Evolutionary conservation across 2,888 invertebrate species (phyloP), one percentile per base, ranked within the genome.

Genomic region (Metallyticus violacea): DNA sequence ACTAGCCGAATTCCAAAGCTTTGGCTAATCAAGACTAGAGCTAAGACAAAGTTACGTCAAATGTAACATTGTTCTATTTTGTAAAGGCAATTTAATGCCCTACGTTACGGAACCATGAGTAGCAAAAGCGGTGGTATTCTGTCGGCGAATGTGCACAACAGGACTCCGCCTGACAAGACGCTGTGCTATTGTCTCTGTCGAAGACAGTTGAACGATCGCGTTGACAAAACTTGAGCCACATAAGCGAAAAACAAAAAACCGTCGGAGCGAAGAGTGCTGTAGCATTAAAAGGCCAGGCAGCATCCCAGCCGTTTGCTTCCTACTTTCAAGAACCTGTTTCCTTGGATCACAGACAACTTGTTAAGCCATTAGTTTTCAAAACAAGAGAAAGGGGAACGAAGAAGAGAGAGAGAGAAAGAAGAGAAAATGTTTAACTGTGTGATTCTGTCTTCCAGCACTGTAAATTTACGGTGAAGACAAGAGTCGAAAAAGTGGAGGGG

Each of bases 271-370:
- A 29, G 79, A 62, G 40, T 22, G 15, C 40, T 15, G 40, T 22
- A 62, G 40, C 9, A 15, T 62, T 62, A 62, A 62, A 62, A 22
- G n/a, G n/a, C 25, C 7, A 26, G 79, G 15, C 1, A 2, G 26
- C 28, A 7, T 7, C 5, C 27, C 7, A 7, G 15, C 81, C 15
- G 76, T 77, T 77, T 77, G 28, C 83, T 83, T 83, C 83, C 83
- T 83, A 77, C 83, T 83, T 83, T 83, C 83, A 83, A n/a, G 77
- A 83, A 76, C 83, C 22, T 76, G 76, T 83, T 77, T 40, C n/a
- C 9, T 28, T 25, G 7, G 77, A 22, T 27, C 77, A 26, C 25
- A 25, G 29, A 26, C 40, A 5, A 26, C 81, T 30, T 40, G 81
- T 30, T 81, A 81, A 30, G 15, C 81, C 25, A 26, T 81, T 80